Conservation (phyloP, 2,113 vertebrate species). For the Serinus canaria region DNA sequence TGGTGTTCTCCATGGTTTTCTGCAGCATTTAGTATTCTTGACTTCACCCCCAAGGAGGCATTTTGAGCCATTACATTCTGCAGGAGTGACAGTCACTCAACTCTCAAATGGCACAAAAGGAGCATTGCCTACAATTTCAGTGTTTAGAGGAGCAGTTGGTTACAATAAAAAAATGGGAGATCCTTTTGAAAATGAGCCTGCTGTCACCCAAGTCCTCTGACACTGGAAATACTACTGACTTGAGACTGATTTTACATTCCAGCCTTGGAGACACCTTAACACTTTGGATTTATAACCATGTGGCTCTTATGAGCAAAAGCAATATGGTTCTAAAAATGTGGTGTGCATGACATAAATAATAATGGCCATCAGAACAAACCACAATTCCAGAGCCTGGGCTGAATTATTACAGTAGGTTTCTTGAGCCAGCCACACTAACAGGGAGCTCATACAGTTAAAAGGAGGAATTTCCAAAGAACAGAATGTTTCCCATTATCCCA, state of each 20-base stretch:
- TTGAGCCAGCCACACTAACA: background rate
- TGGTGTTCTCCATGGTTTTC: background rate
- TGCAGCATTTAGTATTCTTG: background rate
- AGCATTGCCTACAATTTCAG: background rate
- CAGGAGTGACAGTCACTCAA: background rate
- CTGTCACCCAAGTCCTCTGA: slow-evolving; percentile 13
- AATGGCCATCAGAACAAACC: slow-evolving; percentile 34
- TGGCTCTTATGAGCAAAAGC: slow-evolving; percentile 59
- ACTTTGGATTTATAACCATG: slow-evolving; percentile 59
- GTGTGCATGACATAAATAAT: slow-evolving; percentile 58
- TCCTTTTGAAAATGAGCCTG: slow-evolving; percentile 10
- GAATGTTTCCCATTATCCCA: slow-evolving; percentile 4
- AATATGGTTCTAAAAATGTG: slow-evolving; percentile 49
- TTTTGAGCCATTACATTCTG: slow-evolving; percentile 1
- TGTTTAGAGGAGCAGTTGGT: background rate
- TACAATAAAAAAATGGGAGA: background rate
- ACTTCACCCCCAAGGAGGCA: background rate
- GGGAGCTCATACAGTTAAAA: background rate
- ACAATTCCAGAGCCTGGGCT: slow-evolving; percentile 31
- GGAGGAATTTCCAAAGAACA: background rate
- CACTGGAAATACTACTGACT: slow-evolving; percentile 13
- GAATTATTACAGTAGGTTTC: slow-evolving; percentile 31
- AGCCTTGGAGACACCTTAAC: slow-evolving; percentile 57
- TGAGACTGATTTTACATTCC: slow-evolving; percentile 36
- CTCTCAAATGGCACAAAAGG: background rate